These are phyloP conservation scores for Marmota monax DNA, from an alignment of 2,113 vertebrate genomes.

Conservation along the genomic window DNA sequence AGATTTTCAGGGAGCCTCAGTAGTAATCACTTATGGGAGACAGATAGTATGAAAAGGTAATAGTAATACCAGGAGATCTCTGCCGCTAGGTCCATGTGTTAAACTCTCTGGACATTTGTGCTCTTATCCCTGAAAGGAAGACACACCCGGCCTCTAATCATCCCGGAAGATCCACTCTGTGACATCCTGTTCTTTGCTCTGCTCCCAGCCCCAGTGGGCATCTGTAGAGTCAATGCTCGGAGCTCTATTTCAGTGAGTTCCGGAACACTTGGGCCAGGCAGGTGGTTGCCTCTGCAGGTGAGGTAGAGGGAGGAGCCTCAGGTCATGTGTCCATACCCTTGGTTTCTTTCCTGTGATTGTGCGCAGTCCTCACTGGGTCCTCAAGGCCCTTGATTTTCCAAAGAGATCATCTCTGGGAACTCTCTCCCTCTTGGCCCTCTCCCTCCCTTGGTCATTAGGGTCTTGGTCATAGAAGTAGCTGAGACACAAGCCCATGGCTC, in stretches of 20 bases:
- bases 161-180: not conserved
- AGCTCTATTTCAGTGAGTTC: not conserved
- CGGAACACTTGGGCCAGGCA: too few species aligned
- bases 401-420: not conserved
- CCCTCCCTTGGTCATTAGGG: not conserved
- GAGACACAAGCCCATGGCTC: not conserved
- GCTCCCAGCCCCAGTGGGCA: too few species aligned
- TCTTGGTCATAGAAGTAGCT: not conserved
- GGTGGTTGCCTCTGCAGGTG: not conserved
- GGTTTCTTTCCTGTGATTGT: not conserved
- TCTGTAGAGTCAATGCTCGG: not conserved
- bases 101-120: not conserved
- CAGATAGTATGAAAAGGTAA: not conserved
- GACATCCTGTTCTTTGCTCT: too few species aligned
- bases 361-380: not conserved
- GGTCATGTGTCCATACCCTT: not conserved
- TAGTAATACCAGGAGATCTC: not conserved
- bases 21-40: not conserved
- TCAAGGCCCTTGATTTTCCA: not conserved
- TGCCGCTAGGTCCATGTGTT: not conserved
- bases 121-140: not conserved
- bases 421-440: not conserved
- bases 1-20: not conserved
- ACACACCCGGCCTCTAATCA: fast-evolving
- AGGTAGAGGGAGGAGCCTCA: not conserved